Evolutionary conservation across 2,113 vertebrate genomes (phyloP).

Genomic region (Triplophysa siluroides): DNA sequence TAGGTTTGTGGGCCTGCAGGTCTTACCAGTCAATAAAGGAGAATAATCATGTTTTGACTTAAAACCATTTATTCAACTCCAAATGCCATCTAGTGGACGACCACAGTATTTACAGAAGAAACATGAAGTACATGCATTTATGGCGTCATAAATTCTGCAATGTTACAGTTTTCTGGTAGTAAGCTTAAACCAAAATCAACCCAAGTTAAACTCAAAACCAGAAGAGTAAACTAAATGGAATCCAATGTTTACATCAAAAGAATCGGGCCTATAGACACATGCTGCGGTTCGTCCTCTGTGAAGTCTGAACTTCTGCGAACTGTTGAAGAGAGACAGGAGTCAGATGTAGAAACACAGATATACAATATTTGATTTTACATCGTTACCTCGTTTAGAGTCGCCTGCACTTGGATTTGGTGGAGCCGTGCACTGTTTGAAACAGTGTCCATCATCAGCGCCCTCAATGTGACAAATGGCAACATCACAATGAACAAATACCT

Average conservation of each 20-base stretch:
- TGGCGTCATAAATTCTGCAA: background rate
- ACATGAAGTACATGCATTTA: background rate
- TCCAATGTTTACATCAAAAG: slow-evolving; percentile 12
- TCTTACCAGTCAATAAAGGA: too few relatives aligned
- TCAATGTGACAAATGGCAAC: slow-evolving; percentile 1
- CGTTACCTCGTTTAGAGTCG: slow-evolving; percentile 9
- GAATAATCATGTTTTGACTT: too few relatives aligned
- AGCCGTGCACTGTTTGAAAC: background rate
- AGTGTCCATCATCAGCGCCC: background rate
- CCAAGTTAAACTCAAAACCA: too few relatives aligned
- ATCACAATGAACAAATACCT: slow-evolving; percentile 33
- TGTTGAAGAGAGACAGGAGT: background rate
- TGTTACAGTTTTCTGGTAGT: background rate
- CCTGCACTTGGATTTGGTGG: background rate
- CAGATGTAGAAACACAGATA: background rate
- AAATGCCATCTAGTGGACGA: background rate
- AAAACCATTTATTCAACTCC: slow-evolving; percentile 1
- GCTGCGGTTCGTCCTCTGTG: background rate
- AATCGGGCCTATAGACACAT: slow-evolving; percentile 18
- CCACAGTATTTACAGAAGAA: background rate
- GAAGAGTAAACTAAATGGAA: background rate
- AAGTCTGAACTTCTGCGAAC: background rate
- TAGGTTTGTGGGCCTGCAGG: too few relatives aligned
- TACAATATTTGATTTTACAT: background rate
- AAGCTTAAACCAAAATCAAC: background rate